Conservation (phyloP, 2,797 vertebrate species). For the Myotis daubentonii region DNA sequence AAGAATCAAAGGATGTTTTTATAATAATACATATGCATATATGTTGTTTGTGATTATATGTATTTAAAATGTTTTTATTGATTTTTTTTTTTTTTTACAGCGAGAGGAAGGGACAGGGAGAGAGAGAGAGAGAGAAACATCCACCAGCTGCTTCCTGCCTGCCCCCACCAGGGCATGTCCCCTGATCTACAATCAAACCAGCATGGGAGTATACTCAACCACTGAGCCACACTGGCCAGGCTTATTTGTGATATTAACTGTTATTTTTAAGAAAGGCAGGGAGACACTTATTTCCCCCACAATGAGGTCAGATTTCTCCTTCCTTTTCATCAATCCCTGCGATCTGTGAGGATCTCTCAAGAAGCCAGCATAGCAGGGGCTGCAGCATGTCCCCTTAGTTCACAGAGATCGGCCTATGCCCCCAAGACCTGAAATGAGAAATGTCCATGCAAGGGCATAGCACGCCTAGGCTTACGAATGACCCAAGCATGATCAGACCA, state of each 20-base stretch:
- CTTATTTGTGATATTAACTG: background rate
- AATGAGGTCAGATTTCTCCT: conserved; percentile 54
- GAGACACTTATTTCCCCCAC: conserved; percentile 23
- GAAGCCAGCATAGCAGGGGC: background rate
- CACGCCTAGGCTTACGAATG: background rate
- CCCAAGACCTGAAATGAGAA: background rate
- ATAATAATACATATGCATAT: background rate
- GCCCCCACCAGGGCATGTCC: no score
- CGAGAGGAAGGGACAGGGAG: no score
- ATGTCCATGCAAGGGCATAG: background rate
- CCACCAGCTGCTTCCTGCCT: no score
- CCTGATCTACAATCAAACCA: no score
- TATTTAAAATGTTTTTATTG: no score
- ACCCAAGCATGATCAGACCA: background rate
- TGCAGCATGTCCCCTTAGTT: conserved; percentile 17
- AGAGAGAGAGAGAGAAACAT: no score
- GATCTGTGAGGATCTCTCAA: conserved; percentile 14
- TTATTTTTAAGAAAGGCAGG: conserved; percentile 65
- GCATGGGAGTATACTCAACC: no score
- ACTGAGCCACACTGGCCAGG: no score
- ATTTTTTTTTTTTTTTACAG: no score
- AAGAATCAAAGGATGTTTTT: conserved; percentile 34
- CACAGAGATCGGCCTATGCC: background rate
- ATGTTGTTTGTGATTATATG: no score
- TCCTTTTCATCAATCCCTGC: conserved; percentile 58